phyloP scores from a whole-genome alignment of 2,888 invertebrate genomes.

The Ormyrus nitidulus region DNA sequence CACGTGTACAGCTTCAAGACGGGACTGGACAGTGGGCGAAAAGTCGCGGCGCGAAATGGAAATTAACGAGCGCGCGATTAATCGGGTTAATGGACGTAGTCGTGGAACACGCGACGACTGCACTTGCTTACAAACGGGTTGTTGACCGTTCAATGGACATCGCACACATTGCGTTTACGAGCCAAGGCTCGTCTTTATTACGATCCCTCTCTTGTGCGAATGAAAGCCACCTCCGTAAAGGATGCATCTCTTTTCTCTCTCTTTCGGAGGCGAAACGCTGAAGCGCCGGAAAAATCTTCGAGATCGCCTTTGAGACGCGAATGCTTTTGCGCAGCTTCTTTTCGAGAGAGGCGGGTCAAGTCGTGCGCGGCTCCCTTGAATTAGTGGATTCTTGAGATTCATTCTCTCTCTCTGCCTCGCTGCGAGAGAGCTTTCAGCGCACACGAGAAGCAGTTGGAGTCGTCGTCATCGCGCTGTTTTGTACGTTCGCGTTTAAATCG shows the following conservation, averaged over 20 bases:
- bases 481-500: too few species aligned
- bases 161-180: not conserved
- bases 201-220: too few species aligned
- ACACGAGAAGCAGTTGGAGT: too few species aligned
- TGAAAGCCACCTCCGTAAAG: too few species aligned
- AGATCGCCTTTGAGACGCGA: not conserved
- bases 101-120: constrained; percentile 63
- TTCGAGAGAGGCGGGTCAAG: not conserved
- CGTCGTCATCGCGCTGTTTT: too few species aligned
- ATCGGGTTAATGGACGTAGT: constrained; percentile 67
- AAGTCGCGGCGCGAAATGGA: constrained; percentile 59
- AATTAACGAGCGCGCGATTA: constrained; percentile 69
- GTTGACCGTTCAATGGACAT: constrained; percentile 62
- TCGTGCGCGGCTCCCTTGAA: not conserved
- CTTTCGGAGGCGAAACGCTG: too few species aligned
- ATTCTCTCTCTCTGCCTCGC: too few species aligned
- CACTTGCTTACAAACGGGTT: constrained; percentile 63
- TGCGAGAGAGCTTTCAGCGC: too few species aligned
- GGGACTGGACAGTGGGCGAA: not conserved
- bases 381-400: constrained; percentile 22
- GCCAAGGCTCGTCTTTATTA: not conserved
- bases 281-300: too few species aligned
- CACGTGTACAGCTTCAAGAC: not conserved
- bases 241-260: too few species aligned
- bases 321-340: constrained; percentile 10